phyloP scores from a whole-genome alignment of 1,140 invertebrate species.

The Anastatus disparis region DNA sequence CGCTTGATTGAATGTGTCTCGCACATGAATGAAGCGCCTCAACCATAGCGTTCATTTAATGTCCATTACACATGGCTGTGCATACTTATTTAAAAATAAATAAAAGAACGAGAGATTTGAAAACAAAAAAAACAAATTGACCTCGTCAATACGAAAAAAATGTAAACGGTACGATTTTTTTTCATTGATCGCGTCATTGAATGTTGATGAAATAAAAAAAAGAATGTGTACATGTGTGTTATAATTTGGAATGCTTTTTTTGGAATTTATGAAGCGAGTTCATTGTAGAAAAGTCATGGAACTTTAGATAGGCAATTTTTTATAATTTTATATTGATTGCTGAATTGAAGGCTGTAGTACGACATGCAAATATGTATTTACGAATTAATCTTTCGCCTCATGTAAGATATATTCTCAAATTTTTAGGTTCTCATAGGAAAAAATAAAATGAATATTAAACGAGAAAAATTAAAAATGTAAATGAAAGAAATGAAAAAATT shows the following conservation, averaged over 20 bases:
- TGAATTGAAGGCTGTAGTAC: slow-evolving; percentile 58
- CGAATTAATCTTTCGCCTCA: slow-evolving; percentile 58
- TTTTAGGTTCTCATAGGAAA: slow-evolving; percentile 51
- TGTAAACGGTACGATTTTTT: neutral
- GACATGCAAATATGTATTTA: slow-evolving; percentile 68
- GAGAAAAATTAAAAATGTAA: too few relatives aligned
- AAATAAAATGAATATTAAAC: slow-evolving; percentile 42
- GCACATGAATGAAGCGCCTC: slow-evolving; percentile 21
- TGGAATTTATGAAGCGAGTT: slow-evolving; percentile 11
- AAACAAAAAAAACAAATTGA: neutral
- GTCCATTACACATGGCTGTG: slow-evolving; percentile 27
- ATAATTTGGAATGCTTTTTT: neutral
- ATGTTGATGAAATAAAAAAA: neutral
- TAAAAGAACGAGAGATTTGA: neutral
- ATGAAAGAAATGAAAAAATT: too few relatives aligned
- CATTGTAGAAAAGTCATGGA: slow-evolving; percentile 16
- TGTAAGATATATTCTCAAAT: slow-evolving; percentile 65
- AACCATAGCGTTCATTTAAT: slow-evolving; percentile 21
- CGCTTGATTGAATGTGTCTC: slow-evolving; percentile 16
- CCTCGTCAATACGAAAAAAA: neutral
- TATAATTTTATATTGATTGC: slow-evolving; percentile 63
- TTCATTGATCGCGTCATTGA: neutral
- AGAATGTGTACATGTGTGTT: neutral
- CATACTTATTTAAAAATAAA: slow-evolving; percentile 30
- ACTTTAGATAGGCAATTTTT: slow-evolving; percentile 62